Evolutionary conservation across 2,113 vertebrate genomes (phyloP), one percentile per base, ranked within the genome.

Genomic region (Elgaria multicarinata): DNA sequence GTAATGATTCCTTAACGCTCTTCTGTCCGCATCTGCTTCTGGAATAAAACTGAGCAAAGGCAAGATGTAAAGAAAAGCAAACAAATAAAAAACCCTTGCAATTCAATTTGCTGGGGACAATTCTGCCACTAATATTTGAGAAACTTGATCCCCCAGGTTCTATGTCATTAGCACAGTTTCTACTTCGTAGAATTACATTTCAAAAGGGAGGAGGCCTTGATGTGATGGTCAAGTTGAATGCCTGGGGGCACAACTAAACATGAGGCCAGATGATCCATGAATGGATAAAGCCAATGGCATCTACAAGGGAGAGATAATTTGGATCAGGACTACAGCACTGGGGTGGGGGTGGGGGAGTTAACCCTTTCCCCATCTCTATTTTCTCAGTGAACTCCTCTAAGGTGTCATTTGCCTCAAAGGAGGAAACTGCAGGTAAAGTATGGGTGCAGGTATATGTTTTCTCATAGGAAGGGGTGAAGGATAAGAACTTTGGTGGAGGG

Each of bases 21-120:
- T 7, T 44, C 87, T 79, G 1, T 90, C 16, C 22, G 78, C 50
- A 88, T 92, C 78, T 91, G 20, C 58, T 66, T 87, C 20, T 2
- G 72, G 33, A 31, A 3, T 53, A 67, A 46, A 75, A 26, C 20
- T 71, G 77, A 55, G 44, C 10, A 22, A 80, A 71, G 67, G 44
- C 28, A 46, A 24, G 28, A 62, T 71, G 13, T 20, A 44, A 74
- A 79, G 67, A 2, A 46, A 31, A 58, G 16, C 55, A 58, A 58
- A 58, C 46, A 58, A 58, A 58, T 14, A 24, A 0, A 42, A 84
- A 53, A 50, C 7, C 46, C 3, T 0, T 12, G 33, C 0, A 90
- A 6, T 86, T 81, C n/a, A 75, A 71, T 75, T 92, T 18, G 83
- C 74, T 84, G 24, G 53, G 14, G 42, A 74, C 6, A 18, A 2